Evolutionary conservation across 2,113 vertebrate species (phyloP), one percentile per base, ranked within the genome.

Genomic region (Hylia prasina): DNA sequence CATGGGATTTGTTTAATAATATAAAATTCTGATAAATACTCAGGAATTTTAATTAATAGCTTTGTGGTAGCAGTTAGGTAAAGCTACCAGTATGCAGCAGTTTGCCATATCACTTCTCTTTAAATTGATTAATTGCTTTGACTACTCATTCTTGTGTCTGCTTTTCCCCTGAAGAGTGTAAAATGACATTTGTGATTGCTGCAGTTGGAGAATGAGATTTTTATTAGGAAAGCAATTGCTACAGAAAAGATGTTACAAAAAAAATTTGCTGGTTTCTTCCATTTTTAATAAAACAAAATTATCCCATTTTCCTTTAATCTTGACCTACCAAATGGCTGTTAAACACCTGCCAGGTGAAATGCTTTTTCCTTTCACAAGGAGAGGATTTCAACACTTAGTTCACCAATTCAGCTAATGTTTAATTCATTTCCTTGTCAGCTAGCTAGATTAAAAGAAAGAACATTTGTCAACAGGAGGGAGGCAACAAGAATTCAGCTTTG

Each of bases 381-480:
- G 79, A 82, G n/a, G 23, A 54, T 90, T 94, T 93, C 60, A 69
- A 83, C 53, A 71, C 47, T 96, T 91, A 90, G 23, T 54, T 96
- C 61, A 64, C 54, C 90, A 85, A 76, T 64, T 91, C 75, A 93
- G 65, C 56, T 85, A 35, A 85, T 83, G 85, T 94, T 97, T 97
- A 95, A 97, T 95, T 93, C 51, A 95, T 90, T 83, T 64, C 48
- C 68, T 76, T 91, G 75, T 80, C 82, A 91, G 45, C 45, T 56
- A 77, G 50, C 31, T 84, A 81, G 73, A 94, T 96, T 95, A 90
- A 93, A 94, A 91, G 60, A 66, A 87, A 95, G 90, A 91, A 95
- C 21, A 65, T 82, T 96, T 66, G 83, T 84, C 91, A 93, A 82
- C 37, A 87, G 60, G 78, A 96, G 39, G 51, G 54, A 90, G 27